Evolutionary conservation across 2,888 invertebrate genomes (phyloP).

Genomic region (Athrips mouffetella): DNA sequence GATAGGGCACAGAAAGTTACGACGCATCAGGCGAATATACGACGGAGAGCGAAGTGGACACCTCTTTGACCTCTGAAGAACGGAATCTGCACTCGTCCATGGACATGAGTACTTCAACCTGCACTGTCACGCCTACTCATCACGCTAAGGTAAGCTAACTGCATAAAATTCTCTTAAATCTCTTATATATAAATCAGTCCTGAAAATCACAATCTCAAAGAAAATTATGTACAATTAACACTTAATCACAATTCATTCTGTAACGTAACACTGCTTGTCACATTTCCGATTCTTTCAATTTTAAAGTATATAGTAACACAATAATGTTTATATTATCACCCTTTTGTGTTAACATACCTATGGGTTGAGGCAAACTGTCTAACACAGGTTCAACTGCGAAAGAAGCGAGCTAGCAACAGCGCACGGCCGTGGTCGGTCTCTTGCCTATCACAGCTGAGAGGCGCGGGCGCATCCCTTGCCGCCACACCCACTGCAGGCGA

Average conservation of each 20-base stretch:
- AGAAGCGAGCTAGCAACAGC: constrained; percentile 77
- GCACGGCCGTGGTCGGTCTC: constrained; percentile 93
- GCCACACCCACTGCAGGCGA: constrained; percentile 59
- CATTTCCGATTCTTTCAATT: too few relatives aligned
- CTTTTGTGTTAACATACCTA: constrained; percentile 23
- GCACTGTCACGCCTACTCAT: constrained; percentile 80
- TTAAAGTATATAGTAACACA: too few relatives aligned
- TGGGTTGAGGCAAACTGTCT: constrained; percentile 16
- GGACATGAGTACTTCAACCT: constrained; percentile 74
- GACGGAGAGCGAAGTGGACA: constrained; percentile 84
- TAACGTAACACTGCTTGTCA: too few relatives aligned
- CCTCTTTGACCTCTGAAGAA: constrained; percentile 87
- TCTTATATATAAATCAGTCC: too few relatives aligned
- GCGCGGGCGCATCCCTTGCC: constrained; percentile 63
- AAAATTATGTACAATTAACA: too few relatives aligned
- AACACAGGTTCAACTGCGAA: constrained; percentile 80
- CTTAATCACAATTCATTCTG: too few relatives aligned
- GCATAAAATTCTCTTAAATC: too few relatives aligned
- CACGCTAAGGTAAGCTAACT: constrained; percentile 65
- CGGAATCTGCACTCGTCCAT: constrained; percentile 84
- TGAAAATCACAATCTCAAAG: too few relatives aligned
- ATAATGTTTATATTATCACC: too few relatives aligned
- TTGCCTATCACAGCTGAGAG: constrained; percentile 86
- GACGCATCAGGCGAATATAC: constrained; percentile 95
- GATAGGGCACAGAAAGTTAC: constrained; percentile 85